Conservation (phyloP, 1,140 invertebrate species). For the Branchinecta lindahli region DNA sequence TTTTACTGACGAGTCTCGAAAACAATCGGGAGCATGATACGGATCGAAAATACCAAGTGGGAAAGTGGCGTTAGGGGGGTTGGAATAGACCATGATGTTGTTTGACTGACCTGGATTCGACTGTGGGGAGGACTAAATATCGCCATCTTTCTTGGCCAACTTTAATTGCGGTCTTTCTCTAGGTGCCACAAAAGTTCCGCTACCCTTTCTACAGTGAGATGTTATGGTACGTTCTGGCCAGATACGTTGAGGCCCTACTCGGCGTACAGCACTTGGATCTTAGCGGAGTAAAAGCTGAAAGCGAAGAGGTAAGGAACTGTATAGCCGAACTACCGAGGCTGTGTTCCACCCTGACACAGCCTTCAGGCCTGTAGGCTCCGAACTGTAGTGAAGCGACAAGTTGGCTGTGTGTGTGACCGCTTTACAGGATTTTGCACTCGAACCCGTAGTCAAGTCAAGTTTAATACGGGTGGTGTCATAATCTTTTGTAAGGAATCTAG, state of each 20-base stretch:
- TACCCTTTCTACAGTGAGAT: conserved; percentile 97
- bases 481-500: too few species aligned
- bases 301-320: conserved; percentile 22
- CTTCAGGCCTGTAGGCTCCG: conserved; percentile 16
- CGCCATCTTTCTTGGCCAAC: too few species aligned
- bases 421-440: too few species aligned
- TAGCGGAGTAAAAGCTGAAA: conserved; percentile 18
- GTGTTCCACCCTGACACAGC: neutral
- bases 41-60: too few species aligned
- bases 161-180: conserved; percentile 21
- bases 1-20: too few species aligned
- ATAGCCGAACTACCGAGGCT: neutral
- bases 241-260: conserved; percentile 74
- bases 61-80: too few species aligned
- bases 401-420: neutral
- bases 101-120: too few species aligned
- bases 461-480: too few species aligned
- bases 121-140: too few species aligned
- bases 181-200: conserved; percentile 89
- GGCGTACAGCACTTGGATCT: conserved; percentile 62
- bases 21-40: too few species aligned
- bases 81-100: too few species aligned
- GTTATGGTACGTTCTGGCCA: conserved; percentile 90
- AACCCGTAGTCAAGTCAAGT: too few species aligned
- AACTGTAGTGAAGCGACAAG: conserved; percentile 18